Evolutionary conservation across 1,140 invertebrate species (phyloP).

Genomic region (Philotrypesis tridentata): DNA sequence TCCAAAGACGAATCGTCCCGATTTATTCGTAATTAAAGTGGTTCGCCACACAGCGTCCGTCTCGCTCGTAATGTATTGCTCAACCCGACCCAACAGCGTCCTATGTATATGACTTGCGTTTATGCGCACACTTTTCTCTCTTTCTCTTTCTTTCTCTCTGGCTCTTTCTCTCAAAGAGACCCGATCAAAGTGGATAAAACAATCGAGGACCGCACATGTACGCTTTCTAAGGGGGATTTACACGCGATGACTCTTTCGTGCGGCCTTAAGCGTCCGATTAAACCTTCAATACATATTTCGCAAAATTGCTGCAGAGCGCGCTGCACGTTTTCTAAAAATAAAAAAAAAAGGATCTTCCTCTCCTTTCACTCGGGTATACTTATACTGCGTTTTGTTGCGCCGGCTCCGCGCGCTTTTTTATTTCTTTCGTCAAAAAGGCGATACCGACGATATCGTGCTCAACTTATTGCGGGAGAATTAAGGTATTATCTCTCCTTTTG

Average conservation of each 20-base stretch:
- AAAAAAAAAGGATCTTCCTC: constrained; percentile 2
- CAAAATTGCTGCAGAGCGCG: not conserved
- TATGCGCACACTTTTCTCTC: not conserved
- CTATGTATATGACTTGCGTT: constrained; percentile 26
- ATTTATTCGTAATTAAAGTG: constrained; percentile 26
- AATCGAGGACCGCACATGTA: not conserved
- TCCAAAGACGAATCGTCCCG: not conserved
- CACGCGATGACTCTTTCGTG: not conserved
- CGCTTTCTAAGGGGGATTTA: not conserved
- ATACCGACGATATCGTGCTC: too few relatives aligned
- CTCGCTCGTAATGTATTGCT: not conserved
- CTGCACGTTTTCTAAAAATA: constrained; percentile 34
- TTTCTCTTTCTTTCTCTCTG: too few relatives aligned
- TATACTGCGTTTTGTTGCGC: not conserved
- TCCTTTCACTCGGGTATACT: not conserved
- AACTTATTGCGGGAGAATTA: too few relatives aligned
- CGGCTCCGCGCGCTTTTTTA: too few relatives aligned
- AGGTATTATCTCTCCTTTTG: too few relatives aligned
- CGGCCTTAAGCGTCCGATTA: not conserved
- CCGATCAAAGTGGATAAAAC: not conserved
- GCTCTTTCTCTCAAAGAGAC: too few relatives aligned
- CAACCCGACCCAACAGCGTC: not conserved
- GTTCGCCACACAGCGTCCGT: not conserved
- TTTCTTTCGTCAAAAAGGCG: not conserved
- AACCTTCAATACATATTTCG: not conserved